phyloP scores from a whole-genome alignment of 1,140 invertebrate genomes.

The Zaprionus kolodkinae region DNA sequence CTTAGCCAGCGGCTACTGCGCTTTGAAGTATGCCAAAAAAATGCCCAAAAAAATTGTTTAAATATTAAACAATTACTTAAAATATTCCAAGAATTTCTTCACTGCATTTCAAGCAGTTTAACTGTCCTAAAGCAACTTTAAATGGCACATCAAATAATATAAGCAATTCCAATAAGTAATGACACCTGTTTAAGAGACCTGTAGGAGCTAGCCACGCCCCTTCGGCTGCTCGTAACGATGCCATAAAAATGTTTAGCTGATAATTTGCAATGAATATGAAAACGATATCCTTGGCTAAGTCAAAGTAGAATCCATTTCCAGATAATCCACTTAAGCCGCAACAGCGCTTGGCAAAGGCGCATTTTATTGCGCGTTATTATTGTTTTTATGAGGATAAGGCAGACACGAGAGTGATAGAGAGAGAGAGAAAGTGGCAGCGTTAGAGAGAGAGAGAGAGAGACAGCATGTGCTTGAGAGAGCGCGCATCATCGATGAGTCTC shows the following conservation, averaged over 20 bases:
- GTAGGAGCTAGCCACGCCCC: neutral
- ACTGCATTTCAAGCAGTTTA: neutral
- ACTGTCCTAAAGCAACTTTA: neutral
- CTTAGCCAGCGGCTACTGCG: neutral
- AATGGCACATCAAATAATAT: neutral
- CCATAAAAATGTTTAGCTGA: conserved; percentile 69
- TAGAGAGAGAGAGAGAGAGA: neutral
- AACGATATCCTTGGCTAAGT: conserved; percentile 29
- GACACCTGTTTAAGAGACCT: neutral
- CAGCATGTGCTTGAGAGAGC: neutral
- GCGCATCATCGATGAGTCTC: neutral
- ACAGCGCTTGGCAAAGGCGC: conserved; percentile 2
- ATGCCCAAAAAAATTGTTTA: neutral
- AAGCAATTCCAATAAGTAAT: neutral
- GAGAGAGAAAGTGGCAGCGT: neutral
- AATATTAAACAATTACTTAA: neutral
- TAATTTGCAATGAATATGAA: conserved; percentile 77
- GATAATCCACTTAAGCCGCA: conserved; percentile 40
- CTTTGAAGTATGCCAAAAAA: conserved; percentile 3
- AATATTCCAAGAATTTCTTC: neutral
- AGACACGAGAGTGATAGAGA: neutral
- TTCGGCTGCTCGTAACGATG: conserved; percentile 1
- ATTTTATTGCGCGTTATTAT: conserved; percentile 39
- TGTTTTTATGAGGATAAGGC: conserved; percentile 32
- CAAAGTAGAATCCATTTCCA: conserved; percentile 21